phyloP scores from a whole-genome alignment of 2,888 invertebrate species.

The Odontocerum albicorne region DNA sequence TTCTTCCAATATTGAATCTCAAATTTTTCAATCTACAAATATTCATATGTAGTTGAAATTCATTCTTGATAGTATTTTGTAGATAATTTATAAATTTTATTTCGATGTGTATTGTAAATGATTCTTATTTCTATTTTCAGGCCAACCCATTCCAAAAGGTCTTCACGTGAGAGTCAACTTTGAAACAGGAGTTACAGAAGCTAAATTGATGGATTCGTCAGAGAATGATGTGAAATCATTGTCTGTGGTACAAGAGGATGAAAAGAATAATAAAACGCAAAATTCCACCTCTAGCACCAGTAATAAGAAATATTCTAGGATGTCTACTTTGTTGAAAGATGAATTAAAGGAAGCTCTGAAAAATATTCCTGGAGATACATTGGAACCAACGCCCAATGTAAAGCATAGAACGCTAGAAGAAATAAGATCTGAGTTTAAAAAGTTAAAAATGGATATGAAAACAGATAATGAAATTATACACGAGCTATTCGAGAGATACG shows the following conservation, averaged over 20 bases:
- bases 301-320: conserved; percentile 20
- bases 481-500: conserved; percentile 55
- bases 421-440: conserved; percentile 65
- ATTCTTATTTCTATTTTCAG: conserved; percentile 49
- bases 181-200: conserved; percentile 73
- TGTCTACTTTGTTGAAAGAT: conserved; percentile 40
- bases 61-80: too few species aligned
- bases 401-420: conserved; percentile 63
- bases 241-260: conserved; percentile 31
- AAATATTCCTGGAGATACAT: conserved; percentile 46
- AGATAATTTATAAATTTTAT: too few species aligned
- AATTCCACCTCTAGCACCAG: conserved; percentile 29
- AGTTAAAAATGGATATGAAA: conserved; percentile 64
- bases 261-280: conserved; percentile 27
- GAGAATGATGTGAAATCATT: conserved; percentile 40
- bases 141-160: conserved; percentile 71
- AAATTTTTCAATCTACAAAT: too few species aligned
- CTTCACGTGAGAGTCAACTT: conserved; percentile 75
- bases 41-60: too few species aligned
- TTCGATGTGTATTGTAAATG: too few species aligned
- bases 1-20: too few species aligned
- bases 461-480: conserved; percentile 68
- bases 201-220: conserved; percentile 65
- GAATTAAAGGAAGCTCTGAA: conserved; percentile 46
- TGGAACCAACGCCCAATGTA: conserved; percentile 42